Base-by-base conservation (phyloP, 2,113 vertebrate genomes). In the Synodontis membranacea region DNA sequence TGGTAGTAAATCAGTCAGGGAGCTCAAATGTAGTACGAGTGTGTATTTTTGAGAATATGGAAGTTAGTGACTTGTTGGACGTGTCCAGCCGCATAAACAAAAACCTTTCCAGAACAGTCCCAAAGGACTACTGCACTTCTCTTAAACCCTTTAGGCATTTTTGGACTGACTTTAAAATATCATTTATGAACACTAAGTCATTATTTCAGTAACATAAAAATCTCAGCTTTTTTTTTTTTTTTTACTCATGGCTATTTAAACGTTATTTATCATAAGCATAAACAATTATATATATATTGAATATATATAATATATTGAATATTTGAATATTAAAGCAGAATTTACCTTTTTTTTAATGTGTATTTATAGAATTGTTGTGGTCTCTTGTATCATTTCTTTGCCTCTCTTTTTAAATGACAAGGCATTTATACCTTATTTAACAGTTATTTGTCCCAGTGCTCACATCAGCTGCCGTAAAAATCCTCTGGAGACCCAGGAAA, bases 21-120 rank as follows among this genome's bases (percentile, higher is more conserved):
- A 86, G n/a, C 76, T 72, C 44, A 72, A 86, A 66, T 28, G 79
- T 86, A 75, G 48, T 52, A 52, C 79, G 62, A 66, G 42, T 74
- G 83, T 76, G 39, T 74, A 83, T 82, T 75, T 87, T 75, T 81
- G 66, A 84, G 68, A 75, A 74, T 0, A 83, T 37, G 80, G 89
- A 75, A 64, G 89, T 90, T 93, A 93, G 91, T 89, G 91, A 91
- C 90, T 93, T 92, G 84, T 87, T 91, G 92, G 90, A 92, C 91
- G 92, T 92, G 93, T 93, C 92, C 94, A 94, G 92, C 87, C 80
- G 82, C 19, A 90, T 87, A 92, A 93, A 93, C 91, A 93, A 90
- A 93, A 92, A 87, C 86, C 64, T 88, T 58, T 72, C 60, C 66
- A 80, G 92, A 94, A 72, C 91, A 93, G 93, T 84, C 94, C 90